Base-by-base conservation (phyloP, 2,888 invertebrate genomes). In the Amphipyra berbera region DNA sequence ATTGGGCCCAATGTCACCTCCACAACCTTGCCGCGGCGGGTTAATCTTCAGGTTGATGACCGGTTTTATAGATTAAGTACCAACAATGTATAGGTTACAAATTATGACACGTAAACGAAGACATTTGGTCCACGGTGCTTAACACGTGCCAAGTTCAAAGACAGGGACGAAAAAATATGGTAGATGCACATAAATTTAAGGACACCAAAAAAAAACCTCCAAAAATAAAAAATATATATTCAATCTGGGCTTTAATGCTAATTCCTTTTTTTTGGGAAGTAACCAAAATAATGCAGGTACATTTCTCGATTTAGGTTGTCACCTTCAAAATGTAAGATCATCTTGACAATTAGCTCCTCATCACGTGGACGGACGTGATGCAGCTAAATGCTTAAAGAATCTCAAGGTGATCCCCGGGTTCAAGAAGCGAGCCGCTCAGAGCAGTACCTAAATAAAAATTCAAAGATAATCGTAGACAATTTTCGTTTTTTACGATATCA, bases 1-100 rank as follows among this genome's bases (percentile, higher is more conserved):
- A 62, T 74, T 73, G 74, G 61, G 37, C 82, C 82, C 90, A 91
- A 90, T 87, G 91, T 91, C 90, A 91, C 90, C 89, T 82, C 77
- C 62, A 68, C 82, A 87, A 91, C 90, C 90, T 91, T 90, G 87
- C 61, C 67, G 67, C 70, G 78, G 77, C 82, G 72, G 83, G 84
- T 86, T 86, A 87, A 87, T 88, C 84, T 86, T 74, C 68, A 82
- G 90, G 86, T 86, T 83, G 73, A 81, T 88, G 90, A 89, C 90
- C 89, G 80, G 40, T 68, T 63, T 82, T 88, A 83, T 84, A 85
- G 77, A 84, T 79, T 76, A 76, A 72, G 53, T 70, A 71, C 61
- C 60, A 71, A 59, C 65, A 44, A 46, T 40, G 49, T 58, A 68
- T 54, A 73, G 46, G 46, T 58, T 65, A 68, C 59, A 47, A 64